Conservation (phyloP, 2,113 vertebrate species). For the Tinamus guttatus region DNA sequence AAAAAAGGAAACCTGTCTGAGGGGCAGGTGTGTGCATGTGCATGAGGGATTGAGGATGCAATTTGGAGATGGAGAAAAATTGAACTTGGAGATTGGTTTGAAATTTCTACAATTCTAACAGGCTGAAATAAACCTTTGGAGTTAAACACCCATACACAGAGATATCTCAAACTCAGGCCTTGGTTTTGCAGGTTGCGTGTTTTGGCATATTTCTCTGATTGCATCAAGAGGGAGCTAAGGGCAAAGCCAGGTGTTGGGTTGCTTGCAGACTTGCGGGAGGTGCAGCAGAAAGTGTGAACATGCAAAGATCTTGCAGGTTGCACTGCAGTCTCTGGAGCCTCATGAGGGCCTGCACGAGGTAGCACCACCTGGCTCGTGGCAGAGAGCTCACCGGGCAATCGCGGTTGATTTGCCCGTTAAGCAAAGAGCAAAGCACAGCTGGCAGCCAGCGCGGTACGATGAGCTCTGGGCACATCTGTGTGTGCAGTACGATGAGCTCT, state of each 20-base stretch:
- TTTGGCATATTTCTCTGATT: not conserved
- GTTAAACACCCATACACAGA: not conserved
- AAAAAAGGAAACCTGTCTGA: not conserved
- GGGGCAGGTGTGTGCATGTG: not conserved
- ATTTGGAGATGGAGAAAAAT: not conserved
- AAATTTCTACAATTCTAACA: not conserved
- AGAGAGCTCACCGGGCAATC: not conserved
- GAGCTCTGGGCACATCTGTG: rapidly evolving
- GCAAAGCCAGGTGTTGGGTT: not conserved
- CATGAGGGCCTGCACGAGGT: not conserved
- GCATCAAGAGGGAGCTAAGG: not conserved
- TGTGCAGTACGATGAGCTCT: rapidly evolving
- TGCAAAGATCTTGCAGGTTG: not conserved
- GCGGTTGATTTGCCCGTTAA: not conserved
- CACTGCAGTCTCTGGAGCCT: not conserved
- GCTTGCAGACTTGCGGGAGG: not conserved
- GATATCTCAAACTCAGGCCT: not conserved
- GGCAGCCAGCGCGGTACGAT: rapidly evolving
- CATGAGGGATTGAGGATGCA: rapidly evolving
- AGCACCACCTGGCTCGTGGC: not conserved
- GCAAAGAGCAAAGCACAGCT: not conserved
- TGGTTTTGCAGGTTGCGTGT: not conserved
- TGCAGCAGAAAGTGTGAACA: rapidly evolving
- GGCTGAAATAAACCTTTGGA: not conserved
- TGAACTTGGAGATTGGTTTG: not conserved